Conservation (phyloP, 2,797 vertebrate species). For the Tachyglossus aculeatus region DNA sequence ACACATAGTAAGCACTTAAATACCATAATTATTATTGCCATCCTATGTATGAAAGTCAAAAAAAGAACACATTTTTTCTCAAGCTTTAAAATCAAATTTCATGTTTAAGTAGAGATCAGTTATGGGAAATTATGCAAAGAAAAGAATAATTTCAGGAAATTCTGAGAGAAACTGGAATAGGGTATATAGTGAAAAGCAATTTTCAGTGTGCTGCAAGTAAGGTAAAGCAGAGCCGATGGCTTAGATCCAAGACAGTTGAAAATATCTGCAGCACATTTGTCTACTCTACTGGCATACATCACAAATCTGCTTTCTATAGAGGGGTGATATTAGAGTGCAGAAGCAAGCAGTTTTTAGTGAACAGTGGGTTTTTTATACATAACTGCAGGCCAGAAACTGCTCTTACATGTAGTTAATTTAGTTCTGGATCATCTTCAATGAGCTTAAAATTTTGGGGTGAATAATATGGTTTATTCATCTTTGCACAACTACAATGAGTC, state of each 20-base stretch:
- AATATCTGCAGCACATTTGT: background rate
- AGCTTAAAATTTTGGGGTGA: too few relatives aligned
- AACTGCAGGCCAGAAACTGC: too few relatives aligned
- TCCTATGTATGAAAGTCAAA: background rate
- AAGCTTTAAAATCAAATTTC: background rate
- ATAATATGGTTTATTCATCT: too few relatives aligned
- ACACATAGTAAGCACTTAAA: too few relatives aligned
- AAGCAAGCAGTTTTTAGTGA: too few relatives aligned
- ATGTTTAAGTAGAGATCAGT: background rate
- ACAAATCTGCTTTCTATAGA: background rate
- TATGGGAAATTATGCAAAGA: background rate
- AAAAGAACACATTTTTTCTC: background rate
- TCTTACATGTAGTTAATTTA: too few relatives aligned
- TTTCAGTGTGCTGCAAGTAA: background rate
- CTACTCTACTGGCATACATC: background rate
- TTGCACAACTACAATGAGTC: too few relatives aligned
- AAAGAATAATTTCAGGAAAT: background rate
- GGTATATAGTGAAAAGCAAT: background rate
- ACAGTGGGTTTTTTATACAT: too few relatives aligned
- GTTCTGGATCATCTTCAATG: too few relatives aligned
- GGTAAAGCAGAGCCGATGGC: background rate
- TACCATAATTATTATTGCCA: too few relatives aligned
- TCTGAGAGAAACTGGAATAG: background rate
- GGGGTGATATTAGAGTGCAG: background rate
- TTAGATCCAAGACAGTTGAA: conserved; percentile 2